Conservation (phyloP, 1,140 invertebrate genomes). For the Delia radicum region DNA sequence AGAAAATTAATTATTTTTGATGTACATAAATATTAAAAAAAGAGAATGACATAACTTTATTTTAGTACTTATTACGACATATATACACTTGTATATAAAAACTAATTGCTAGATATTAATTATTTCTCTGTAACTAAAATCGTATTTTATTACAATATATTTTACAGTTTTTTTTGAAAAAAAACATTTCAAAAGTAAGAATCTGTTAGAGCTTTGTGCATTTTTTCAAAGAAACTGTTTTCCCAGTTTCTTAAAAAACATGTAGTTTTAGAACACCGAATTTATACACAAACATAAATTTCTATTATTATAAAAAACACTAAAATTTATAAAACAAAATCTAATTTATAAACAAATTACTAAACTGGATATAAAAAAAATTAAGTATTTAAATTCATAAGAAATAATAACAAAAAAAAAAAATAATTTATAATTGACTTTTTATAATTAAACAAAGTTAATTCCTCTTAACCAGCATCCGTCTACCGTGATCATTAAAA, state of each 20-base stretch:
- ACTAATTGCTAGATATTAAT: neutral
- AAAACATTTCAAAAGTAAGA: neutral
- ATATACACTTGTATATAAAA: neutral
- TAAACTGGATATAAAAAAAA: too few relatives aligned
- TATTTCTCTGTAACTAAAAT: neutral
- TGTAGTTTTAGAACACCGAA: neutral
- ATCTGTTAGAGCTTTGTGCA: neutral
- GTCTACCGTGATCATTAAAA: too few relatives aligned
- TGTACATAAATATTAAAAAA: neutral
- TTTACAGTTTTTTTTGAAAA: neutral
- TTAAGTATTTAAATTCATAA: too few relatives aligned
- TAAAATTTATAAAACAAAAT: neutral
- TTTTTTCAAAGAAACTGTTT: neutral
- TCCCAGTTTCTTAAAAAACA: neutral
- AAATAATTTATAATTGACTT: too few relatives aligned
- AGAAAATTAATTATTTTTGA: neutral
- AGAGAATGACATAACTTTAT: neutral
- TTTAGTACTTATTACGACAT: neutral
- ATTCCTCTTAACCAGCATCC: too few relatives aligned
- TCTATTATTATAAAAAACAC: neutral
- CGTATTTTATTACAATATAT: too few relatives aligned
- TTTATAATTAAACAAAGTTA: too few relatives aligned
- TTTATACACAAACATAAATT: neutral
- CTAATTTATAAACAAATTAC: neutral
- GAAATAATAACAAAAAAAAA: neutral